These are phyloP conservation scores for Heteronetta atricapilla DNA, from an alignment of 2,113 vertebrate genomes.

Conservation along the genomic window DNA sequence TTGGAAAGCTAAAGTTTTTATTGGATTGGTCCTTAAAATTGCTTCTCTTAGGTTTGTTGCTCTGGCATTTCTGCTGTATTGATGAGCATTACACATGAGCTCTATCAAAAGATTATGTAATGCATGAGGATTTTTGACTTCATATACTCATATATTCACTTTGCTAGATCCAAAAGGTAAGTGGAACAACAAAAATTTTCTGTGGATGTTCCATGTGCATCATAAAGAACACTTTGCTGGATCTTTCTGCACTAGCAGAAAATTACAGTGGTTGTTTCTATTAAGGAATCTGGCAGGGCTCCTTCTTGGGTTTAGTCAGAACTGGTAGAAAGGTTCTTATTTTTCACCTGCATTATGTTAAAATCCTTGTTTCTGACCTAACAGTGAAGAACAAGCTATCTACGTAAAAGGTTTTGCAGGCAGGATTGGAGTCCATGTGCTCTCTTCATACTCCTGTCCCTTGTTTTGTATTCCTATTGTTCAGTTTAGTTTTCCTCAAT, in stretches of 20 bases:
- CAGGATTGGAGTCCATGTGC: fast-evolving
- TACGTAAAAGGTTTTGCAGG: background rate
- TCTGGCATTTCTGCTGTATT: background rate
- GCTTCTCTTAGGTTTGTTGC: background rate
- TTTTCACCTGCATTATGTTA: background rate
- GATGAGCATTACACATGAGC: background rate
- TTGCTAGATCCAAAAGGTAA: background rate
- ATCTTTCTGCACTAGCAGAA: background rate
- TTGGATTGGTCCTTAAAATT: background rate
- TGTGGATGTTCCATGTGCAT: background rate
- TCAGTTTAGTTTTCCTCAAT: background rate
- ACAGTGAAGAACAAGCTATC: background rate
- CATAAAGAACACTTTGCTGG: background rate
- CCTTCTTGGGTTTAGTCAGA: background rate
- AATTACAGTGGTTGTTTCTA: background rate
- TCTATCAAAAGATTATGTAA: background rate
- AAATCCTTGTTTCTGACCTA: background rate
- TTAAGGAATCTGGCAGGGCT: background rate
- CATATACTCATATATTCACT: background rate
- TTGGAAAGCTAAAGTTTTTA: background rate
- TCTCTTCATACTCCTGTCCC: background rate
- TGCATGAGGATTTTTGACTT: background rate
- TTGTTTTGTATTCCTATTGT: background rate
- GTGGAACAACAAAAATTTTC: background rate
- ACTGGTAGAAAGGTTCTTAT: background rate